These are phyloP conservation scores for Stegostoma tigrinum DNA, from an alignment of 2,113 vertebrate species.

Conservation along the genomic window DNA sequence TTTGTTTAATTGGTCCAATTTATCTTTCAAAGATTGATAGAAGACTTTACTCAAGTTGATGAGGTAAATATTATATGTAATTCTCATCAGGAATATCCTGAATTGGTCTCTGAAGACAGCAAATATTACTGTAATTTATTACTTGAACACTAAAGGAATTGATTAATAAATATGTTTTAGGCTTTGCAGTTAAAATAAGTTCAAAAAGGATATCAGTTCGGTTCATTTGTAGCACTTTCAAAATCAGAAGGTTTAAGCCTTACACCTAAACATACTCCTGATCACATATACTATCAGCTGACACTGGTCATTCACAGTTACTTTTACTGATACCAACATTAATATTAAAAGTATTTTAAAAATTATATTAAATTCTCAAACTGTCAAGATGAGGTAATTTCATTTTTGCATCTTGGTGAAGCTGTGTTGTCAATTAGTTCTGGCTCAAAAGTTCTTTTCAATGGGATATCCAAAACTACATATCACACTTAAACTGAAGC, in stretches of 20 bases:
- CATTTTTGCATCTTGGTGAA: no score
- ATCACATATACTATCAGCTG: neutral
- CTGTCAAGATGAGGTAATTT: no score
- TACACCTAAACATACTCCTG: neutral
- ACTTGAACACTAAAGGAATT: neutral
- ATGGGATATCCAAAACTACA: no score
- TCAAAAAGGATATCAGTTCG: neutral
- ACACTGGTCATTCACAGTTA: neutral
- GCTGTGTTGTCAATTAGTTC: no score
- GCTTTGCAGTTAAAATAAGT: neutral
- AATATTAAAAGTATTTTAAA: no score
- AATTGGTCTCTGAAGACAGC: neutral
- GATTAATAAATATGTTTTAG: neutral
- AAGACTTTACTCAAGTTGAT: neutral
- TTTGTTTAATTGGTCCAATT: constrained; percentile 13
- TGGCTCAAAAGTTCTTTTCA: no score
- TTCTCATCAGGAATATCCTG: neutral
- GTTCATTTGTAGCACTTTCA: neutral
- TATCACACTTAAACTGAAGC: no score
- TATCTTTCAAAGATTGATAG: neutral
- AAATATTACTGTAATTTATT: neutral
- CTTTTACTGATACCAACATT: neutral
- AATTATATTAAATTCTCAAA: no score
- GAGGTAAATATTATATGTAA: neutral
- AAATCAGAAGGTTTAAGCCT: neutral